Percentiles rank a stretch among this genome's conserved stretches.
phyloP scores from a whole-genome alignment of 2,888 invertebrate genomes.

The Neocrepidodera transversa region DNA sequence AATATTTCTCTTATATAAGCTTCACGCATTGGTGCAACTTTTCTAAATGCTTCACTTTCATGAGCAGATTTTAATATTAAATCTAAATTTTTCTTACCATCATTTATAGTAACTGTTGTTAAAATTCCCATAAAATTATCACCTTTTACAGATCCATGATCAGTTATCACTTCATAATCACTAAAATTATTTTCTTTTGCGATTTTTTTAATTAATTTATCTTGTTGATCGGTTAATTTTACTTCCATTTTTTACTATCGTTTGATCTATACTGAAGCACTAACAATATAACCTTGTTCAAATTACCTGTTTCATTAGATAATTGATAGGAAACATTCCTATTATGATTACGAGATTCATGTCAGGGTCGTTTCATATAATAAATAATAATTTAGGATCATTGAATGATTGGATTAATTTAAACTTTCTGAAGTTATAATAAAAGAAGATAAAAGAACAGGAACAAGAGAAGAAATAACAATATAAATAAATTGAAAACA shows the following conservation, averaged over 20 bases:
- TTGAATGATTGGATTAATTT: too few species aligned
- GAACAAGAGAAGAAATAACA: too few species aligned
- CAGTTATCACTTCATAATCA: constrained; percentile 1
- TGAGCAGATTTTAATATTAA: constrained; percentile 50
- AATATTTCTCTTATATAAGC: constrained; percentile 48
- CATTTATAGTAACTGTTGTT: constrained; percentile 30
- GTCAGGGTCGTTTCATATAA: too few species aligned
- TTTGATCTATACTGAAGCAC: too few species aligned
- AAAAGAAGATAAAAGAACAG: too few species aligned
- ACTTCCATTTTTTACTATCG: not conserved
- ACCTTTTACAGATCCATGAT: constrained; percentile 21
- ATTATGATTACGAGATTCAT: too few species aligned
- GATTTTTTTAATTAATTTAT: constrained; percentile 12
- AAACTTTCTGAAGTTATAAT: too few species aligned
- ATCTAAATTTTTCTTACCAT: constrained; percentile 29
- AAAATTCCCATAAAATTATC: constrained; percentile 42
- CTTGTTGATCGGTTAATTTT: constrained; percentile 13
- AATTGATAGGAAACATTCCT: too few species aligned
- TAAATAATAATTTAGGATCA: too few species aligned
- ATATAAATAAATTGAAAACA: too few species aligned
- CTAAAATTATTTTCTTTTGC: constrained; percentile 22
- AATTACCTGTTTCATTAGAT: too few species aligned
- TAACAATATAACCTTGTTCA: too few species aligned
- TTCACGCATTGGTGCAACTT: constrained; percentile 38
- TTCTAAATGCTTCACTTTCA: constrained; percentile 38